Evolutionary conservation across 37 sponge, comb jelly and placozoan species (phyloP).

Genomic region (Sycon ciliatum): DNA sequence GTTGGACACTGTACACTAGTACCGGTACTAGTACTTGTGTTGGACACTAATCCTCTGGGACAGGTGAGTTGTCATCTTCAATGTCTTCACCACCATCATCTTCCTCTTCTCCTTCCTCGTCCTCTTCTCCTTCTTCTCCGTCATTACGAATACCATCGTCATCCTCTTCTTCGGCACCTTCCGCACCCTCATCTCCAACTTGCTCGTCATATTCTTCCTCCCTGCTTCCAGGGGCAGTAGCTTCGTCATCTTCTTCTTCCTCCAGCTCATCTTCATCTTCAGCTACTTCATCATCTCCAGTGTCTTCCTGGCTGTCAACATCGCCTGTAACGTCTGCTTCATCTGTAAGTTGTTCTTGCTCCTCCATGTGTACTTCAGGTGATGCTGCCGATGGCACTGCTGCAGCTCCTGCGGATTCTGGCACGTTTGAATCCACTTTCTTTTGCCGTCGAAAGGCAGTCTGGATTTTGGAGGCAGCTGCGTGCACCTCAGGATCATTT

Average conservation of each 20-base stretch:
- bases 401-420: no score
- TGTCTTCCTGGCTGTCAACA: no score
- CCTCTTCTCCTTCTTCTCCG: not conserved
- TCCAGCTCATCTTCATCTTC: not conserved
- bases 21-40: no score
- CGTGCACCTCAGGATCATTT: slow-evolving; percentile 30
- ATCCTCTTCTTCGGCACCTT: not conserved
- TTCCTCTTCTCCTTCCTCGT: not conserved
- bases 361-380: no score
- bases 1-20: no score
- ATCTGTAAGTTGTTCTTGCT: no score
- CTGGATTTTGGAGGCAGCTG: slow-evolving; percentile 29
- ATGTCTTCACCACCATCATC: not conserved
- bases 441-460: slow-evolving; percentile 28
- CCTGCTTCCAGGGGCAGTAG: not conserved
- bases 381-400: no score
- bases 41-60: no score
- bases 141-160: not conserved
- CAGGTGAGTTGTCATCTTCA: not conserved
- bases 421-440: no score
- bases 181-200: not conserved
- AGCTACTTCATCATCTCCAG: no score
- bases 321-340: no score
- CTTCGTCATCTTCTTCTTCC: not conserved
- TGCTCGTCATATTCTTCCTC: not conserved